These are phyloP conservation scores for Fissipunctia ypsillon DNA, from an alignment of 2,888 invertebrate genomes.

Conservation along the genomic window DNA sequence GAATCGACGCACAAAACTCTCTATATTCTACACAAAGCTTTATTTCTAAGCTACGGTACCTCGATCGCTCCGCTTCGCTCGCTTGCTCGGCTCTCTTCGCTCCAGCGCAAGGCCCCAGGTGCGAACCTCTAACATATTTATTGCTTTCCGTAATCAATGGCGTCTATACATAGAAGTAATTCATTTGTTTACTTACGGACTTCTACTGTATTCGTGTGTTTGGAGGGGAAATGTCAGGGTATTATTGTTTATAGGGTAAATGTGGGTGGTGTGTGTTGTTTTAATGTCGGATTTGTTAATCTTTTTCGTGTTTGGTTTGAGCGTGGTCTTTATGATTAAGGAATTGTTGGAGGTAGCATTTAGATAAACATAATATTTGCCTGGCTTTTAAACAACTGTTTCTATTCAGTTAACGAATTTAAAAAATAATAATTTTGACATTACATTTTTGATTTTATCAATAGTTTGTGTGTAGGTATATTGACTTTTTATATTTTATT, in stretches of 20 bases:
- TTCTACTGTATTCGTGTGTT: slow-evolving; percentile 7
- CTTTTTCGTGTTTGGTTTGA: not conserved
- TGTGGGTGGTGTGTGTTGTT: not conserved
- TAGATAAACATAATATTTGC: too few relatives aligned
- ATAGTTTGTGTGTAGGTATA: too few relatives aligned
- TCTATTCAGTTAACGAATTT: too few relatives aligned
- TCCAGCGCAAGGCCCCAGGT: slow-evolving; percentile 42
- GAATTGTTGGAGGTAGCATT: not conserved
- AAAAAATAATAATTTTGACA: too few relatives aligned
- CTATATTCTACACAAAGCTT: slow-evolving; percentile 38
- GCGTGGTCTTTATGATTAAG: not conserved
- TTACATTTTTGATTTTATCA: too few relatives aligned
- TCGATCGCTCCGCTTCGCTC: slow-evolving; percentile 36
- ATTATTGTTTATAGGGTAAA: not conserved
- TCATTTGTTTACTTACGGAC: slow-evolving; percentile 40
- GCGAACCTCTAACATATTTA: slow-evolving; percentile 59
- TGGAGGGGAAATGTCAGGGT: slow-evolving; percentile 29
- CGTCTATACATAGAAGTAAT: slow-evolving; percentile 49
- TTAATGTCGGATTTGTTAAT: not conserved
- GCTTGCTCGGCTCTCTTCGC: slow-evolving; percentile 19
- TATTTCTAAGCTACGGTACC: slow-evolving; percentile 26
- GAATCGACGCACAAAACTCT: slow-evolving; percentile 23
- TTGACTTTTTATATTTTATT: too few relatives aligned
- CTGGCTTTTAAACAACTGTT: too few relatives aligned
- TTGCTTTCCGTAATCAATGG: slow-evolving; percentile 57